Evolutionary conservation across 2,113 vertebrate genomes (phyloP).

Genomic region (Pachyramphus minor): DNA sequence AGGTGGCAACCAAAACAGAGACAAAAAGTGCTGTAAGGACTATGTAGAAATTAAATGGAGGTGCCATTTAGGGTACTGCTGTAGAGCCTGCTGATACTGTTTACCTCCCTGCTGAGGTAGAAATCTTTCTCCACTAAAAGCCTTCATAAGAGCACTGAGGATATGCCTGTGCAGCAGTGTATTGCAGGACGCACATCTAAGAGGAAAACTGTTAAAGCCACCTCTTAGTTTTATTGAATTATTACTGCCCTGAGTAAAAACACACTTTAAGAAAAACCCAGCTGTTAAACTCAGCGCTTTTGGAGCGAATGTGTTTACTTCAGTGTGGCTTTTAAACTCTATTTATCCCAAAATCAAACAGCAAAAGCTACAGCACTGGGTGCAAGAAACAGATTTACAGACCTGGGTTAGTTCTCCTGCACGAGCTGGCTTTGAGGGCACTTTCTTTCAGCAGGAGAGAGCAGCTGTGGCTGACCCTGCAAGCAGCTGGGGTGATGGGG

Average conservation of each 20-base stretch:
- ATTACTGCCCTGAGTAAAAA: conserved; percentile 35
- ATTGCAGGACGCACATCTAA: conserved; percentile 1
- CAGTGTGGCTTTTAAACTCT: not conserved
- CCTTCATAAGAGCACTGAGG: not conserved
- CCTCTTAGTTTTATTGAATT: conserved; percentile 59
- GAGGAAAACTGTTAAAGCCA: conserved; percentile 24
- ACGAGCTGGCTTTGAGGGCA: not conserved
- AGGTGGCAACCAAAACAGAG: conserved; percentile 38
- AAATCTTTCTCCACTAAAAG: conserved; percentile 51
- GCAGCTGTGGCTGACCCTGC: not conserved
- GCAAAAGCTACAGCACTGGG: not conserved
- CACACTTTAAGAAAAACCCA: not conserved
- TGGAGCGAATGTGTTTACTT: not conserved
- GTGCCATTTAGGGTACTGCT: conserved; percentile 21
- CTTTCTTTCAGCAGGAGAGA: not conserved
- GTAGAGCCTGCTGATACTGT: conserved; percentile 29
- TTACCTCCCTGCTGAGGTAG: conserved; percentile 53
- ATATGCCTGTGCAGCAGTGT: not conserved
- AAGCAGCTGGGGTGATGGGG: not conserved
- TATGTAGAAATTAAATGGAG: conserved; percentile 29
- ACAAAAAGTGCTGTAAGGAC: not conserved
- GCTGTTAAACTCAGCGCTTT: not conserved
- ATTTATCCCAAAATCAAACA: conserved; percentile 22
- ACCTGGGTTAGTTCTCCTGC: not conserved
- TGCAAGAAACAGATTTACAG: not conserved